phyloP scores from a whole-genome alignment of 2,888 invertebrate genomes.

The Drosophila koepferae region DNA sequence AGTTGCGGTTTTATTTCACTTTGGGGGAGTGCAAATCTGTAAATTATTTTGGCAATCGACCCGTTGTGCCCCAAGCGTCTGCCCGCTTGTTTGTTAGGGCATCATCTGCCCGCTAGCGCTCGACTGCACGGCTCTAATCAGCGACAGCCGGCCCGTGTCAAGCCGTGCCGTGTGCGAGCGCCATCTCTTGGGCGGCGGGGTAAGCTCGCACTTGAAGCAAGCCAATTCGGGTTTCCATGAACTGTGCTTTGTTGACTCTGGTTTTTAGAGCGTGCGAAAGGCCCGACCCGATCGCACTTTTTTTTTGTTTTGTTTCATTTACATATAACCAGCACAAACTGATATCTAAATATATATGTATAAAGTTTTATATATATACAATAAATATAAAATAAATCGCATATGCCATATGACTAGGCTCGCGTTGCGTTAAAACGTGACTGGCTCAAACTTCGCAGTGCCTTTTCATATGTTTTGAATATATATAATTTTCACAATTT shows the following conservation, averaged over 20 bases:
- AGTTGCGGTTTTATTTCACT: slow-evolving; percentile 29
- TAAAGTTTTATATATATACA: background rate
- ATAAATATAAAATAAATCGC: background rate
- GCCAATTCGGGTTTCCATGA: slow-evolving; percentile 44
- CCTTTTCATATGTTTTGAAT: slow-evolving; percentile 7
- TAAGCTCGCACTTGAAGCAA: slow-evolving; percentile 7
- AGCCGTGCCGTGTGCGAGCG: slow-evolving; percentile 55
- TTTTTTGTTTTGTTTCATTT: background rate
- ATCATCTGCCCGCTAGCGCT: slow-evolving; percentile 23
- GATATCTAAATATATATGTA: slow-evolving; percentile 1
- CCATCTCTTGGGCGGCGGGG: slow-evolving; percentile 28
- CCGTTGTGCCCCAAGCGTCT: background rate
- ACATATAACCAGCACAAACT: slow-evolving; percentile 3
- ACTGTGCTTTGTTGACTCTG: slow-evolving; percentile 48
- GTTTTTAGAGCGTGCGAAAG: slow-evolving; percentile 68
- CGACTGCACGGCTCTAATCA: slow-evolving; percentile 63
- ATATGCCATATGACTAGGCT: slow-evolving; percentile 48
- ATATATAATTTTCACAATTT: slow-evolving; percentile 1
- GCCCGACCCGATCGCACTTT: slow-evolving; percentile 34
- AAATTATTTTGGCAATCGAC: slow-evolving; percentile 55
- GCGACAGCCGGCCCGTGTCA: slow-evolving; percentile 32
- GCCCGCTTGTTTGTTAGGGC: slow-evolving; percentile 21
- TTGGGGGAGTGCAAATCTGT: slow-evolving; percentile 31
- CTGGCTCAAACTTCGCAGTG: slow-evolving; percentile 40
- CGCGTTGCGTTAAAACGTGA: slow-evolving; percentile 66